Conservation (phyloP, 2,888 invertebrate species). For the Apodemia duryi region DNA sequence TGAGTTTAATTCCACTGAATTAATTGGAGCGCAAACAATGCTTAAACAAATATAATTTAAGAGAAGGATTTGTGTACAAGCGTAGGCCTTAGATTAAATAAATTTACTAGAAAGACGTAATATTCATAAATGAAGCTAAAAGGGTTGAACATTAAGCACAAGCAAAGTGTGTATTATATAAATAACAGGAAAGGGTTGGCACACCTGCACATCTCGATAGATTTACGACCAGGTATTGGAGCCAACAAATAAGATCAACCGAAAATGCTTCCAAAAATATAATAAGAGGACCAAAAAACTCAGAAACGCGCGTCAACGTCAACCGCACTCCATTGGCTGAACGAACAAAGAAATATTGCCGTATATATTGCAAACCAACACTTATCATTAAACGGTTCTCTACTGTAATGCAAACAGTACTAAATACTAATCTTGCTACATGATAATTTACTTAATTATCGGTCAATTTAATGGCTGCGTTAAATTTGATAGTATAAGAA, state of each 20-base stretch:
- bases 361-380: conserved; percentile 52
- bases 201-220: conserved; percentile 69
- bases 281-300: conserved; percentile 71
- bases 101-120: not conserved
- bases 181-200: conserved; percentile 55
- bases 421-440: not conserved
- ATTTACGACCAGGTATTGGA: conserved; percentile 75
- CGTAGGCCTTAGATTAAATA: conserved; percentile 9
- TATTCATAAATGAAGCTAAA: conserved; percentile 20
- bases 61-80: conserved; percentile 11
- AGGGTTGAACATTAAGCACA: conserved; percentile 20
- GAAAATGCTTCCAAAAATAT: conserved; percentile 72
- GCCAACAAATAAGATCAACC: conserved; percentile 73
- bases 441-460: not conserved
- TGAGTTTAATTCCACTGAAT: conserved; percentile 29
- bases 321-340: conserved; percentile 66
- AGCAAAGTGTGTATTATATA: conserved; percentile 8
- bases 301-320: conserved; percentile 67
- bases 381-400: conserved; percentile 7
- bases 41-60: conserved; percentile 18
- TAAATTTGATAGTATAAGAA: conserved; percentile 16
- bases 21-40: conserved; percentile 30
- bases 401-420: not conserved
- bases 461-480: not conserved
- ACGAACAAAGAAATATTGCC: conserved; percentile 74